These are phyloP conservation scores for Mionectes macconnelli DNA, from an alignment of 2,113 vertebrate genomes.

Conservation along the genomic window DNA sequence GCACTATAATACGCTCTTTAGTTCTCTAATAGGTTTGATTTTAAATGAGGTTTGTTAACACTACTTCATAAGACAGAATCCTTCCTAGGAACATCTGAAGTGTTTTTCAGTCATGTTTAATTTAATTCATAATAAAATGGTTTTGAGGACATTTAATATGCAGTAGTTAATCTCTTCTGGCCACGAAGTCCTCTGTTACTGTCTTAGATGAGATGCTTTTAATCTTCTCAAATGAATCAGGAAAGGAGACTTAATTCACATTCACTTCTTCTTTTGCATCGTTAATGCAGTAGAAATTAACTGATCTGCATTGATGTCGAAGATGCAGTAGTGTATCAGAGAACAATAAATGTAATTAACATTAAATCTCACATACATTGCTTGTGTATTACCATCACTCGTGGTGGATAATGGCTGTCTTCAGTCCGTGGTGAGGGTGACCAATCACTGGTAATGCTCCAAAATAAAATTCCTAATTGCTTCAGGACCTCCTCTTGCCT, in stretches of 20 bases:
- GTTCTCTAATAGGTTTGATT: not conserved
- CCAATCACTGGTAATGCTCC: not conserved
- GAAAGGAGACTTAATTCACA: not conserved
- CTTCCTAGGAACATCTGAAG: not conserved
- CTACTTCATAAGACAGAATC: not conserved
- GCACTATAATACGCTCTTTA: not conserved
- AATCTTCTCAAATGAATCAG: not conserved
- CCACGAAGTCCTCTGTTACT: not conserved
- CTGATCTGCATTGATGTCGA: not conserved
- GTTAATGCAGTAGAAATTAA: not conserved
- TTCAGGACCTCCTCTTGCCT: not conserved
- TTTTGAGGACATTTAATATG: slow-evolving; percentile 1
- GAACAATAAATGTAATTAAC: not conserved
- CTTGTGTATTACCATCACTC: not conserved
- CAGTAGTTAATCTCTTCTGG: not conserved
- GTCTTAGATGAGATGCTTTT: not conserved
- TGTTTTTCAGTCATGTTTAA: not conserved
- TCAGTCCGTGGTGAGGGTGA: not conserved
- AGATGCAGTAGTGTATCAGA: not conserved
- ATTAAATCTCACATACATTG: not conserved
- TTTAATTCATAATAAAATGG: not conserved
- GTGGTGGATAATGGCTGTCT: not conserved
- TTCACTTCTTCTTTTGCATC: not conserved
- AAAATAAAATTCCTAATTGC: not conserved
- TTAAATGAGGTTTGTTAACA: not conserved